phyloP scores from a whole-genome alignment of 2,888 invertebrate species.

The Leptodirus hochenwartii region DNA sequence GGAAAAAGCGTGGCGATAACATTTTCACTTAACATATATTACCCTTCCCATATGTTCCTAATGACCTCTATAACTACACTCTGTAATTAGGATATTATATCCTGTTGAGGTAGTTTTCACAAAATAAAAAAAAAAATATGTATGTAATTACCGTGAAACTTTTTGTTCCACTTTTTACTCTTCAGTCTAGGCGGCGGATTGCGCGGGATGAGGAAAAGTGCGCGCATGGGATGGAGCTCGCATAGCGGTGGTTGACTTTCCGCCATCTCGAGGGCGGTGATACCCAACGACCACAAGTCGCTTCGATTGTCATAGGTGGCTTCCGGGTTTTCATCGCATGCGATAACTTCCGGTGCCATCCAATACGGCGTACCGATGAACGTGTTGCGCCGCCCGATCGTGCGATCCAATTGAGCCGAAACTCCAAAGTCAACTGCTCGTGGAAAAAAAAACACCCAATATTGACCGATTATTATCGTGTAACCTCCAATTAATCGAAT shows the following conservation, averaged over 20 bases:
- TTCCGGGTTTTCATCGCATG: conserved; percentile 99
- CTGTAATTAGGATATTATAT: too few relatives aligned
- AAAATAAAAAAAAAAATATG: too few relatives aligned
- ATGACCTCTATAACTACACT: too few relatives aligned
- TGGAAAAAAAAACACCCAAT: conserved; percentile 7
- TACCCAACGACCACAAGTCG: conserved; percentile 83
- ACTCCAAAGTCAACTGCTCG: conserved; percentile 93
- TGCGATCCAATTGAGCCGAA: conserved; percentile 95
- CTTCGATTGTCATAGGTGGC: conserved; percentile 98
- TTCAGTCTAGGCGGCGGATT: conserved; percentile 96
- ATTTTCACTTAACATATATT: too few relatives aligned
- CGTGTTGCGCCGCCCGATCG: conserved; percentile 95
- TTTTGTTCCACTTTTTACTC: conserved; percentile 95
- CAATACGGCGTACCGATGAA: conserved; percentile 97
- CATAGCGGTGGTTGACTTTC: conserved; percentile 98
- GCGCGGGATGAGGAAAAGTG: conserved; percentile 93
- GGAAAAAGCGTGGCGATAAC: too few relatives aligned
- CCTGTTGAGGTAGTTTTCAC: too few relatives aligned
- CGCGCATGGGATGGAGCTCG: conserved; percentile 99
- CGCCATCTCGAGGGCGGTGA: conserved; percentile 99
- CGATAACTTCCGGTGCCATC: conserved; percentile 99
- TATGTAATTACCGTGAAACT: conserved; percentile 85
- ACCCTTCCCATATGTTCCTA: too few relatives aligned
- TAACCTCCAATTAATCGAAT: neutral
- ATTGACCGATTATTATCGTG: neutral